Conservation (phyloP, 2,888 invertebrate species). For the Liodrosophila aerea region DNA sequence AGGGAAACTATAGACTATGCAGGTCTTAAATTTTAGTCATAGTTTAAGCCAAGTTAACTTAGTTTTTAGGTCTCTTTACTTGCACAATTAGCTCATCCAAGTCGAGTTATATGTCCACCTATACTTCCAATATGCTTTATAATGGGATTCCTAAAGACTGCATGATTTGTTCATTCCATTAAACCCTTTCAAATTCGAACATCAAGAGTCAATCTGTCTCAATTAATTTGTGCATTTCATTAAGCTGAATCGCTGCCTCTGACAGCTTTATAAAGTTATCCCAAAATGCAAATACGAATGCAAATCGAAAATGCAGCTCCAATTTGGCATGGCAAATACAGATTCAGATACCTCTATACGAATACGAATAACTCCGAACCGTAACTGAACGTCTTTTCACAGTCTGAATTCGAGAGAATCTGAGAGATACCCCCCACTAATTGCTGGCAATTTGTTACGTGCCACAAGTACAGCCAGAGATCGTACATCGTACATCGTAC, state of each 20-base stretch:
- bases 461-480: slow-evolving; percentile 35
- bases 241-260: slow-evolving; percentile 23
- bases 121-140: no score
- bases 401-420: slow-evolving; percentile 12
- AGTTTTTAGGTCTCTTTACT: no score
- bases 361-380: neutral
- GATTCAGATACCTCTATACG: neutral
- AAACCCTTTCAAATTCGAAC: slow-evolving; percentile 1
- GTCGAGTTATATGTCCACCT: no score
- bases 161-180: no score
- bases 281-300: slow-evolving; percentile 35
- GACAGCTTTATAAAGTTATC: slow-evolving; percentile 44
- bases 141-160: no score
- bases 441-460: slow-evolving; percentile 74
- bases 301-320: slow-evolving; percentile 47
- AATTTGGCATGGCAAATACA: slow-evolving; percentile 43
- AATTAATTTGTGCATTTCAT: slow-evolving; percentile 51
- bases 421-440: slow-evolving; percentile 58
- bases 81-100: no score
- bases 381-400: neutral
- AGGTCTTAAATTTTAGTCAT: no score
- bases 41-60: no score
- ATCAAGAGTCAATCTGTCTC: slow-evolving; percentile 40
- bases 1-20: neutral
- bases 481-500: slow-evolving; percentile 18